Conservation (phyloP, 2,797 vertebrate species). For the Peromyscus attwateri region DNA sequence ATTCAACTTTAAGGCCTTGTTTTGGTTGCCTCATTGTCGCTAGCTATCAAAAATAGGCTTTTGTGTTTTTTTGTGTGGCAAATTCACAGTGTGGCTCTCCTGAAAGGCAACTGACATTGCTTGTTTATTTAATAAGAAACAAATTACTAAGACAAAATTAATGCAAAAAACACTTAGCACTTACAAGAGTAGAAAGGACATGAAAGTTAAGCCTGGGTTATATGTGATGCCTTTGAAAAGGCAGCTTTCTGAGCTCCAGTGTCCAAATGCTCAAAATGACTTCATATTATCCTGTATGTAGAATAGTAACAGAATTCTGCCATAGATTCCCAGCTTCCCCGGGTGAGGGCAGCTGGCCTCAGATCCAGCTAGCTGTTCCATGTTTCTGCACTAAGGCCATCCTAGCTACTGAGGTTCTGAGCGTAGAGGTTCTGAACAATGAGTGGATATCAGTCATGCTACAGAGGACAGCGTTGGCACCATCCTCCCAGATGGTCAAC, state of each 20-base stretch:
- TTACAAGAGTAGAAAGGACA: constrained; percentile 30
- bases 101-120: not conserved
- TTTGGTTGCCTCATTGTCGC: not conserved
- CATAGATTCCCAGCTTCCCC: not conserved
- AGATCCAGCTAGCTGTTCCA: not conserved
- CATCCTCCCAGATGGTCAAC: not conserved
- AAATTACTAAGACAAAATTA: constrained; percentile 45
- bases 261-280: not conserved
- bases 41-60: constrained; percentile 5
- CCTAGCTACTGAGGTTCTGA: constrained; percentile 11
- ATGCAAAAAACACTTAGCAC: constrained; percentile 23
- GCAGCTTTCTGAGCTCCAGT: not conserved
- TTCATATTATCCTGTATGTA: not conserved
- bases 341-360: not conserved
- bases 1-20: not conserved
- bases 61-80: not conserved
- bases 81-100: not conserved
- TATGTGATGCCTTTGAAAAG: not conserved
- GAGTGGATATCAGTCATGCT: not conserved
- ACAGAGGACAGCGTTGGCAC: not conserved
- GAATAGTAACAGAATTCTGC: not conserved
- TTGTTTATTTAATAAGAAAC: constrained; percentile 31
- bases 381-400: not conserved
- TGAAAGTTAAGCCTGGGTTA: not conserved
- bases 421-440: not conserved